Evolutionary conservation across 2,797 vertebrate species (phyloP).

Genomic region (Peromyscus attwateri): DNA sequence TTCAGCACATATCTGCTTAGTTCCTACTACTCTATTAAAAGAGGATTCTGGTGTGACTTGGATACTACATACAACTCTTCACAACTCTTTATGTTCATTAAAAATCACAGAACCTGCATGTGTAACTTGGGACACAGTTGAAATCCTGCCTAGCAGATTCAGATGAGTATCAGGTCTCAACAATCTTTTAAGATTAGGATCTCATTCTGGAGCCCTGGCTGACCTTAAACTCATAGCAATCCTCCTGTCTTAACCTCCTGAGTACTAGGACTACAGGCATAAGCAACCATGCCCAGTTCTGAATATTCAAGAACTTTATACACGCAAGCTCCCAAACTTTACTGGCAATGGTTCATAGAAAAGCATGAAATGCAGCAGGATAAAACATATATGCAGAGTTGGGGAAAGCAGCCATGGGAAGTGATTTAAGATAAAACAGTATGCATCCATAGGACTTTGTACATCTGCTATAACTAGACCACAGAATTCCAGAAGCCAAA

Average conservation of each 20-base stretch:
- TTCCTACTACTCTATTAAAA: conserved; percentile 1
- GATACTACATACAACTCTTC: conserved; percentile 14
- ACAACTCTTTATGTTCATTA: background rate
- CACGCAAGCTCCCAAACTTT: background rate
- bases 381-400: background rate
- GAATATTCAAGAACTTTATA: conserved; percentile 35
- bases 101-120: background rate
- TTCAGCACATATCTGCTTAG: conserved; percentile 38
- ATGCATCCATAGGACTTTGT: background rate
- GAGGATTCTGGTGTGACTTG: background rate
- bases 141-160: conserved; percentile 43
- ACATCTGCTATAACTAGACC: background rate
- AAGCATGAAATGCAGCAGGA: background rate
- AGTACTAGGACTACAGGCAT: background rate
- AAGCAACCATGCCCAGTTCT: background rate
- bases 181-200: background rate
- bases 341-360: conserved; percentile 43
- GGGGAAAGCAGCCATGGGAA: background rate
- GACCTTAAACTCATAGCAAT: background rate
- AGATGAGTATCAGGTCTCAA: conserved; percentile 24
- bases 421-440: background rate
- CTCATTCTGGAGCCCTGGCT: background rate
- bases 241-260: background rate
- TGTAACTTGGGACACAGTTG: background rate
- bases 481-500: conserved; percentile 34